Conservation (phyloP, 1,140 invertebrate species). For the Calliphora vicina region DNA sequence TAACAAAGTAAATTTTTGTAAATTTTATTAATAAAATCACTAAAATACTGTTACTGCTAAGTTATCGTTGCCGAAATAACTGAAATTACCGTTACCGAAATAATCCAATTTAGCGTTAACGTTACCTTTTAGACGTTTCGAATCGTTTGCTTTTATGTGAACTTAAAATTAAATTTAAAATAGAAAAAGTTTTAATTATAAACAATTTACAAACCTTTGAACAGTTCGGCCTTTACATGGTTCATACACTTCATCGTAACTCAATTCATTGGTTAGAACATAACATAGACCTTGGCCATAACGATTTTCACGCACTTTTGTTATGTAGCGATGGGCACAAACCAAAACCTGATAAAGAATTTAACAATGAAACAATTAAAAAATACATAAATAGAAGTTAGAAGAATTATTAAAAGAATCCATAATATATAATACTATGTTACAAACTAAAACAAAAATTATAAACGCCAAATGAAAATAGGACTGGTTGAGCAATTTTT, state of each 20-base stretch:
- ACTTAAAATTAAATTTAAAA: too few species aligned
- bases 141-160: too few species aligned
- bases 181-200: background rate
- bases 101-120: too few species aligned
- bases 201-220: conserved; percentile 68
- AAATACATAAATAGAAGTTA: background rate
- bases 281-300: conserved; percentile 91
- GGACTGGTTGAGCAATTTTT: too few species aligned
- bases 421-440: background rate
- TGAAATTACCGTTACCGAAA: too few species aligned
- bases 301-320: conserved; percentile 73
- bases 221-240: conserved; percentile 82
- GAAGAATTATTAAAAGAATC: background rate
- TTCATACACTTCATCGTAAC: conserved; percentile 75
- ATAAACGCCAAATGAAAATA: too few species aligned
- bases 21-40: too few species aligned
- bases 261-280: conserved; percentile 78
- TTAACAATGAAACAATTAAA: background rate
- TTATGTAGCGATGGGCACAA: conserved; percentile 89
- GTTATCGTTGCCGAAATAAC: too few species aligned
- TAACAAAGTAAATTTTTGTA: too few species aligned
- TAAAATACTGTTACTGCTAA: too few species aligned
- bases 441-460: too few species aligned
- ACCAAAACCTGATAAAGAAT: conserved; percentile 69
- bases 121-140: too few species aligned